A percentile compares a stretch with the other conserved stretches of the same genome.
These are phyloP conservation scores for Cranoglanis bouderius DNA, from an alignment of 2,113 vertebrate genomes.

Conservation along the genomic window DNA sequence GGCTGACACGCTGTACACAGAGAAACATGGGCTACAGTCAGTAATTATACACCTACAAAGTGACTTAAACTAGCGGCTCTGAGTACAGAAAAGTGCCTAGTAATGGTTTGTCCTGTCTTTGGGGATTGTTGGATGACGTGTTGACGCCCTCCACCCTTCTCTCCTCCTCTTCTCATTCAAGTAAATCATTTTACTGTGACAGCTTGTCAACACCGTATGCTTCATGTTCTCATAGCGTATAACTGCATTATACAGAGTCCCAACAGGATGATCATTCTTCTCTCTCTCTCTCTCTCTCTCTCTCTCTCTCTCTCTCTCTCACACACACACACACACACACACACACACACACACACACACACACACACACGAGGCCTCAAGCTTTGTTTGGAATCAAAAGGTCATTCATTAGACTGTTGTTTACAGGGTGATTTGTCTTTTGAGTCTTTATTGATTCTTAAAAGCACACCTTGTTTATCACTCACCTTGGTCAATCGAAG, in stretches of 20 bases:
- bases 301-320: slow-evolving; percentile 55
- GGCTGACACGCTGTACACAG: not conserved
- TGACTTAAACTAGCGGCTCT: not conserved
- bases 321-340: slow-evolving; percentile 31
- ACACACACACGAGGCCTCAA: not conserved
- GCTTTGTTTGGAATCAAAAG: slow-evolving; percentile 17
- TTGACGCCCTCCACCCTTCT: slow-evolving; percentile 30
- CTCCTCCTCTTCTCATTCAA: slow-evolving; percentile 55
- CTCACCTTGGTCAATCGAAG: not conserved
- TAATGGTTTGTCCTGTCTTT: not conserved
- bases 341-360: slow-evolving; percentile 19
- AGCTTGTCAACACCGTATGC: slow-evolving; percentile 62
- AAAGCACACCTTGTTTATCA: not conserved
- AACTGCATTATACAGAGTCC: slow-evolving; percentile 61
- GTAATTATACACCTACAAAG: not conserved
- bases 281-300: not conserved
- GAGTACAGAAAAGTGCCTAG: not conserved
- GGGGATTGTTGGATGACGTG: not conserved
- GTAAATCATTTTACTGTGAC: slow-evolving; percentile 67
- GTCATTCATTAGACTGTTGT: slow-evolving; percentile 8
- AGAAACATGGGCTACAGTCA: not conserved
- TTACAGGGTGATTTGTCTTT: slow-evolving; percentile 27
- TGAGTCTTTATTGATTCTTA: slow-evolving; percentile 6
- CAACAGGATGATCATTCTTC: slow-evolving; percentile 61
- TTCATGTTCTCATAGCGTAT: slow-evolving; percentile 34